Conservation (phyloP, 2,888 invertebrate species). For the Sphecodes monilicornis region DNA sequence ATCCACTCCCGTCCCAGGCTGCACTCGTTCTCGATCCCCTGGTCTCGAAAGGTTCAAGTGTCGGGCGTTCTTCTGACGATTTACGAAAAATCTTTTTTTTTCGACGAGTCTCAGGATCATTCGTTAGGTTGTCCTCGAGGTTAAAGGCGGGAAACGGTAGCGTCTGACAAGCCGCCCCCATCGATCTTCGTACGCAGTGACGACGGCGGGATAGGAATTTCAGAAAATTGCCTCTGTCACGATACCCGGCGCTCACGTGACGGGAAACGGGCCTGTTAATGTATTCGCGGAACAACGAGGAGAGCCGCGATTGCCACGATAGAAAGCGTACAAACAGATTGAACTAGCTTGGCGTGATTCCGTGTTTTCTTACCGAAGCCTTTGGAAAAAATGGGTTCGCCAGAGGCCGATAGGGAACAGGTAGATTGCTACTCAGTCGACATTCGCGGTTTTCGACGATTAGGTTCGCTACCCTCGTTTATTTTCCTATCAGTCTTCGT, state of each 20-base stretch:
- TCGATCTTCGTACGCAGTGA: conserved; percentile 59
- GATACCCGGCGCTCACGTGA: conserved; percentile 26
- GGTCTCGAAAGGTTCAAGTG: background rate
- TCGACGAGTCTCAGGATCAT: conserved; percentile 39
- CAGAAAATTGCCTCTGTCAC: conserved; percentile 51
- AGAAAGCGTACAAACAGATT: conserved; percentile 18
- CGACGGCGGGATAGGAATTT: conserved; percentile 48
- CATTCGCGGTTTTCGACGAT: conserved; percentile 5
- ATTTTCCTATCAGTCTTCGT: background rate
- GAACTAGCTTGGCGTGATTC: conserved; percentile 2
- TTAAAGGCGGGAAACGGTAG: conserved; percentile 32
- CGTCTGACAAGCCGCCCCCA: conserved; percentile 40
- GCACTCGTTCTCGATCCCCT: conserved; percentile 4
- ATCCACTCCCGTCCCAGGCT: background rate
- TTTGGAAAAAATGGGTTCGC: background rate
- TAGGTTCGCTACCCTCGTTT: background rate
- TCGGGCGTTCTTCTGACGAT: background rate
- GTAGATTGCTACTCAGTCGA: background rate
- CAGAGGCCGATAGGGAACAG: background rate
- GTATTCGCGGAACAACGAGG: conserved; percentile 25
- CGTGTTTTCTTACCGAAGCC: background rate
- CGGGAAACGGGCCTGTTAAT: conserved; percentile 42
- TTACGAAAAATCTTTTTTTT: conserved; percentile 39
- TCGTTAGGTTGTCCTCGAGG: conserved; percentile 48
- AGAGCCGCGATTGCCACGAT: background rate